Evolutionary conservation across 2,797 vertebrate species (phyloP).

Genomic region (Cyprinodon diabolis): DNA sequence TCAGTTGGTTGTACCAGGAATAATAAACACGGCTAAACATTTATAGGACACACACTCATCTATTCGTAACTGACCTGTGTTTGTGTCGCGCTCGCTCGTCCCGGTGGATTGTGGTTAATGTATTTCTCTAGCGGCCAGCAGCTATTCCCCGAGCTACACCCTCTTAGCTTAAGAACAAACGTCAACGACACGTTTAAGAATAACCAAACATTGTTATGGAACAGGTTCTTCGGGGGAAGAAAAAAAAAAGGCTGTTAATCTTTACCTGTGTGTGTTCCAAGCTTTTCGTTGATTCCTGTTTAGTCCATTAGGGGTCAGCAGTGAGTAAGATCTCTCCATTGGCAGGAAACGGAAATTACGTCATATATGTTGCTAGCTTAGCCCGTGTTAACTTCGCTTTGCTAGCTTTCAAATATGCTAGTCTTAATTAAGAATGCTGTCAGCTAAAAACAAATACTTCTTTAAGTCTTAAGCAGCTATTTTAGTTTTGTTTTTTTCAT

Average conservation of each 20-base stretch:
- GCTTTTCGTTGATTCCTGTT: accelerated
- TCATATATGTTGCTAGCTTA: constrained; percentile 31
- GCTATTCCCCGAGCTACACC: constrained; percentile 46
- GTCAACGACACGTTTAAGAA: background rate
- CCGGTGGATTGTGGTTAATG: constrained; percentile 54
- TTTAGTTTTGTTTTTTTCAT: background rate
- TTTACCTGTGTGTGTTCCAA: accelerated
- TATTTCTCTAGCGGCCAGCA: constrained; percentile 11
- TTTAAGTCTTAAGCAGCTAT: background rate
- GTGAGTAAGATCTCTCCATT: no score
- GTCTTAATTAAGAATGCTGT: no score
- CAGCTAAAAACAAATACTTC: no score
- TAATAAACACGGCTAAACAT: background rate
- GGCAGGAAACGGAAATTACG: background rate
- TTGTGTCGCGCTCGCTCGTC: background rate
- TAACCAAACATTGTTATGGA: no score
- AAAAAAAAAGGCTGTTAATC: background rate
- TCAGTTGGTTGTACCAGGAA: background rate
- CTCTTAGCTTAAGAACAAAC: constrained; percentile 19
- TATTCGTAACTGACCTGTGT: constrained; percentile 58
- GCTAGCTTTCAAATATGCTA: background rate
- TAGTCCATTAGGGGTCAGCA: constrained; percentile 22
- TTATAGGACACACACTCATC: background rate
- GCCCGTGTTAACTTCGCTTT: background rate
- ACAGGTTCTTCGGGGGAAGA: background rate